Percentiles rank a stretch among this genome's conserved stretches.
phyloP scores from a whole-genome alignment of 2,797 vertebrate species.

The Notolabrus celidotus region DNA sequence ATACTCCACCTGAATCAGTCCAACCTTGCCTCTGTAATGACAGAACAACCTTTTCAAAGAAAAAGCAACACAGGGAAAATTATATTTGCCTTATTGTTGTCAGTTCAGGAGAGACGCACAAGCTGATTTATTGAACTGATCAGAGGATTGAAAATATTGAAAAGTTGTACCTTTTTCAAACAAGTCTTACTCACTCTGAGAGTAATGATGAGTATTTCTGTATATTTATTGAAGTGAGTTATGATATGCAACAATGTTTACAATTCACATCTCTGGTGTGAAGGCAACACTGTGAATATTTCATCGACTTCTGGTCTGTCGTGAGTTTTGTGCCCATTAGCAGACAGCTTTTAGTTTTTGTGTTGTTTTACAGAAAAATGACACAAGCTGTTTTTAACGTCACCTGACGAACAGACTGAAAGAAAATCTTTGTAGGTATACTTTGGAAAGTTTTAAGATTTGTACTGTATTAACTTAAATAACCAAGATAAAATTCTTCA shows the following conservation, averaged over 20 bases:
- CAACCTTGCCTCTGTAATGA: conserved; percentile 30
- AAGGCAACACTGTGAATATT: conserved; percentile 82
- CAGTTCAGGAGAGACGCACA: background rate
- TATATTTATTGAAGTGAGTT: conserved; percentile 74
- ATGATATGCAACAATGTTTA: conserved; percentile 81
- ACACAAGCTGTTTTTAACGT: conserved; percentile 55
- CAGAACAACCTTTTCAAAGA: conserved; percentile 36
- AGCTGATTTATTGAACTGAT: conserved; percentile 15
- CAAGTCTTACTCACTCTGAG: conserved; percentile 36
- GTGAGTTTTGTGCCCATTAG: conserved; percentile 63
- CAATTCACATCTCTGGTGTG: conserved; percentile 76
- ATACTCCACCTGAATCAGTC: conserved; percentile 50
- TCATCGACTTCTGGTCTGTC: conserved; percentile 65
- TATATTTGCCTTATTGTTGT: conserved; percentile 74
- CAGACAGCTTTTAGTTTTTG: conserved; percentile 5
- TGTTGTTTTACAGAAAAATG: conserved; percentile 40
- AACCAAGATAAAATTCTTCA: conserved; percentile 62
- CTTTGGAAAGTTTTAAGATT: conserved; percentile 53
- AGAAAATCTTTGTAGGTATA: conserved; percentile 5
- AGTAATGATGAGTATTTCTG: conserved; percentile 50
- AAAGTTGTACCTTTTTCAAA: too few species aligned
- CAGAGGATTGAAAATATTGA: conserved; percentile 25
- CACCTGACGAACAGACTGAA: conserved; percentile 39
- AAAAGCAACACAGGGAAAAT: conserved; percentile 36
- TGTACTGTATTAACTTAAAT: conserved; percentile 73